Base-by-base conservation (phyloP, 2,888 invertebrate genomes). In the Archaeoteleia sp. region DNA sequence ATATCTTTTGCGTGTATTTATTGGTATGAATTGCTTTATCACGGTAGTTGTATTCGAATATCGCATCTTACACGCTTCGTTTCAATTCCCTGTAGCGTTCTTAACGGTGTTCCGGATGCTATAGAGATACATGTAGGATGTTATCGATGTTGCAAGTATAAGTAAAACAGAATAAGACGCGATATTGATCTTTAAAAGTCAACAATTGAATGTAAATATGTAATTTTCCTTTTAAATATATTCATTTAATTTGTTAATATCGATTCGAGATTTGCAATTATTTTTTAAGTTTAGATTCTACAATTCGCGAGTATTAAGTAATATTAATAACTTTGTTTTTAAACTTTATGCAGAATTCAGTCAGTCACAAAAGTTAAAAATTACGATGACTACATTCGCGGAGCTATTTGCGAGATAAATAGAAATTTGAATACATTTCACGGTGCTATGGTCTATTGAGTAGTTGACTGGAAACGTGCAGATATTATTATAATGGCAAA, bases 341-440 rank as follows among this genome's bases (percentile, higher is more conserved):
- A n/a, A n/a, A n/a, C n/a, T n/a, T n/a, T n/a, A n/a, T n/a, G n/a
- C n/a, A n/a, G n/a, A n/a, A n/a, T n/a, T n/a, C n/a, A n/a, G n/a
- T n/a, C n/a, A n/a, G n/a, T n/a, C n/a, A n/a, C n/a, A n/a, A n/a
- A n/a, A n/a, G n/a, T n/a, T n/a, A n/a, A n/a, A n/a, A n/a, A n/a
- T n/a, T n/a, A 29, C 13, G 15, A 42, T 29, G 10, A 7, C 32
- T 1, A 32, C 29, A 29, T 29, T 29, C 9, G 29, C 29, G n/a
- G 6, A 5, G 20, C 23, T 17, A 23, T 3, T 14, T 7, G 14
- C 12, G 20, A n/a, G n/a, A n/a, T n/a, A n/a, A n/a, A n/a, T 40
- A 13, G 40, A 43, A 39, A 60, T 49, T 43, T 49, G 40, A 49
- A 60, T 60, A 49, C 29, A 43, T 51, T 60, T 48, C 37, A 49